Conservation (phyloP, 1,140 invertebrate genomes). For the Drosophila baimaii region DNA sequence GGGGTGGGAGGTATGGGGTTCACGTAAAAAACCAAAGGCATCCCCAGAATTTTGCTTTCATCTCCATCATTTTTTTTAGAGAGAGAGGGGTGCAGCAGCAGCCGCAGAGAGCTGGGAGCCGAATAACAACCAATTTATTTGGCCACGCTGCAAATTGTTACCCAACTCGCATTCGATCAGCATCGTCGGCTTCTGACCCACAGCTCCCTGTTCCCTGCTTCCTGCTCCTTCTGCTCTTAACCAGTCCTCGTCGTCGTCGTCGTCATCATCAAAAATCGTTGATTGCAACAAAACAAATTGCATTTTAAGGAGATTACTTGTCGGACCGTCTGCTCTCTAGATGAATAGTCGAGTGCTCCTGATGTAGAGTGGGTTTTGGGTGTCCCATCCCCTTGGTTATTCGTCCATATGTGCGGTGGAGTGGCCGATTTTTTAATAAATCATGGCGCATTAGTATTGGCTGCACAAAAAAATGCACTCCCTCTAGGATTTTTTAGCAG, state of each 20-base stretch:
- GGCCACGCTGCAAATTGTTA: constrained; percentile 79
- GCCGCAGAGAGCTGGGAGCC: constrained; percentile 11
- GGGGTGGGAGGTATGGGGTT: constrained; percentile 25
- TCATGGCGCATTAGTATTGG: constrained; percentile 66
- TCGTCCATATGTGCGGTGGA: constrained; percentile 11
- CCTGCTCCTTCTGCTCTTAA: constrained; percentile 9
- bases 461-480: constrained; percentile 46
- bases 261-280: constrained; percentile 81
- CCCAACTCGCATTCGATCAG: constrained; percentile 78
- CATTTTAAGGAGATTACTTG: constrained; percentile 80
- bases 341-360: constrained; percentile 56
- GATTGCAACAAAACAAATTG: constrained; percentile 83
- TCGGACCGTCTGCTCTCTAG: constrained; percentile 59
- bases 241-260: constrained; percentile 20
- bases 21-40: constrained; percentile 73
- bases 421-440: constrained; percentile 67
- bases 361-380: constrained; percentile 21
- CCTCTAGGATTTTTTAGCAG: constrained; percentile 10
- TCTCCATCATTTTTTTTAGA: constrained; percentile 47
- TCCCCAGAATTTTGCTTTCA: constrained; percentile 76
- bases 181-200: constrained; percentile 34
- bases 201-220: constrained; percentile 10
- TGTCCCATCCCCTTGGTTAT: constrained; percentile 15
- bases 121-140: constrained; percentile 83
- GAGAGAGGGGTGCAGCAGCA: background rate